Evolutionary conservation across 1,140 invertebrate genomes (phyloP), one percentile per base, ranked within the genome.

Genomic region (Campoletis sonorensis): DNA sequence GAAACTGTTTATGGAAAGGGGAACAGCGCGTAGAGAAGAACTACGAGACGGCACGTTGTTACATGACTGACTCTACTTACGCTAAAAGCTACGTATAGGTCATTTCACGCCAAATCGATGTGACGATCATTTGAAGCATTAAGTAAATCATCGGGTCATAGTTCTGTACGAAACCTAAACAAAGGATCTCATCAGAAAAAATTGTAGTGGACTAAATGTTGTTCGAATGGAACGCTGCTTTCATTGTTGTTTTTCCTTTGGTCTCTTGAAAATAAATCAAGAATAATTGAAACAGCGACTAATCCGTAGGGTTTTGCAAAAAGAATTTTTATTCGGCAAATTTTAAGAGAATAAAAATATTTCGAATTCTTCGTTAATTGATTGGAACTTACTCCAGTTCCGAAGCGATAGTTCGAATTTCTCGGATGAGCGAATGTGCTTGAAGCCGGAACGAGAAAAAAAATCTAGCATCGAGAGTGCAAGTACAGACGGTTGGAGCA

Each of bases 1-100:
- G 82, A 87, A 64, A 64, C 61, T 64, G 61, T 64, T n/a, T 64
- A 64, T 64, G 61, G 61, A 26, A 64, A 10, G 61, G 23, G 21
- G 23, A 64, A 64, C 61, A 11, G 23, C 61, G 61, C n/a, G 51
- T 54, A 64, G 61, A 64, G 61, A 64, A 64, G 61, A 64, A 64
- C 61, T 64, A 64, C 61, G 61, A 64, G 21, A 64, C 54, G 23
- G 21, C 61, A 64, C 23, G 23, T 26, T 23, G 23, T 64, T 64
- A 26, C 13, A 64, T 64, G 61, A 26, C 61, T 64, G 61, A 64
- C 61, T 64, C 61, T 64, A 26, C 61, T 64, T 64, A 64, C 23
- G 10, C 61, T 64, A 26, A n/a, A n/a, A 64, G 23, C 21, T 26
- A 64, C n/a, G 18, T 23, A 64, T 27, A 26, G 23, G 23, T 27